Base-by-base conservation (phyloP, 2,797 vertebrate genomes). In the Hemitrygon akajei region DNA sequence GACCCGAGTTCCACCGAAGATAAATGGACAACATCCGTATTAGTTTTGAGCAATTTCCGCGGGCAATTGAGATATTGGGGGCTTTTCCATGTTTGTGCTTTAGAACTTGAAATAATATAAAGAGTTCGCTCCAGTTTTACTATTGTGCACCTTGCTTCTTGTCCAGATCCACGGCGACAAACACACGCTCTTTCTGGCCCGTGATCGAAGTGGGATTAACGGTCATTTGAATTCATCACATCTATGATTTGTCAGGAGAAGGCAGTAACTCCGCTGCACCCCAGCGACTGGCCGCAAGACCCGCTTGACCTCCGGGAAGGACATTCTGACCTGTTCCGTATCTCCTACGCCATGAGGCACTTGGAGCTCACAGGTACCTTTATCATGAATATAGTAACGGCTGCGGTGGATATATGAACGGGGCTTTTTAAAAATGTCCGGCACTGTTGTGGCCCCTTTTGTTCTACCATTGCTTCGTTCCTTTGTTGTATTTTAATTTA, bases 321-420 rank as follows among this genome's bases (percentile, higher is more conserved):
- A 94, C 94, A 20, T 58, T 92, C 94, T 76, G 93, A 95, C 69
- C 93, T 94, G 3, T 56, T 89, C 66, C 94, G 93, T 40, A 94
- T 95, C 92, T 93, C 94, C 92, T 93, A 77, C 91, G 95, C 95
- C 60, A 95, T 95, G 95, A 80, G 93, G 34, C 94, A 95, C 91
- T 94, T 95, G 80, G 94, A 94, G 4, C 93, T 95, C 69, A 95
- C 95, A 63, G 95, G 95, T 96, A 60, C 92, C 94, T 89, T 7
- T 37, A 14, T 75, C 18, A 20, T 25, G 60, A 66, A 5, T 16
- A 14, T 66, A 25, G 10, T 37, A 3, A 25, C 12, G 47, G 27
- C 0, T 18, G 56, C 58, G 58, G 60, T 87, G 30, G 30, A 6
- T 66, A 34, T 87, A 16, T 89, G 86, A 89, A 89, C 69, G 63